Evolutionary conservation across 1,140 invertebrate genomes (phyloP), one percentile per base, ranked within the genome.

Genomic region (Drosophila ambigua): DNA sequence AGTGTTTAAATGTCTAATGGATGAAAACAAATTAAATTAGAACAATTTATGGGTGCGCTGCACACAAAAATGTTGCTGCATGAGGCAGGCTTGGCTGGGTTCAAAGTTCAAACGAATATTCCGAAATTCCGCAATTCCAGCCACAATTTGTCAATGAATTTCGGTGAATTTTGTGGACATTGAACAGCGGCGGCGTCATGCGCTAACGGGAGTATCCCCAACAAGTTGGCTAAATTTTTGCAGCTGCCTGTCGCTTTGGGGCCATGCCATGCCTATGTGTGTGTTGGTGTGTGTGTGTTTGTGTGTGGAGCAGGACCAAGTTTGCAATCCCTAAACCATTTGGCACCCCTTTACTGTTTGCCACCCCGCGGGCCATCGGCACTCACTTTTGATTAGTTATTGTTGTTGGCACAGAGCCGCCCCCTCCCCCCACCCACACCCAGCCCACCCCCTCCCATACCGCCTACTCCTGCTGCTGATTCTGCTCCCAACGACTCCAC

Each of bases 321-420:
- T 85, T 85, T 77, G 49, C 60, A 66, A 63, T 82, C 60, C 67
- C 54, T 57, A 60, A 60, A 65, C 58, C 65, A 24, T 51, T 50
- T 31, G 9, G 13, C 50, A 45, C 23, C 35, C 41, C 52, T n/a
- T 49, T 13, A 5, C 35, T 39, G 35, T 13, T 13, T 39, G 11
- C 35, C 46, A 28, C n/a, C 35, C n/a, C 23, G 15, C 31, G 7
- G 57, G 16, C 57, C 60, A 28, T 49, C 50, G 41, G 28, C 50
- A 60, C 59, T 50, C 53, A 55, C 48, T 67, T 85, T 78, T 81
- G 78, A 82, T 85, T 87, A 82, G 78, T 87, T 76, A 76, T 80
- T 80, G 65, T 51, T 77, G 61, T 63, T 51, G 63, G 57, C 61
- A 45, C 31, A 13, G 52, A 66, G n/a, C 7, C 35, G n/a, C 2